These are phyloP conservation scores for Drosophila seguyi DNA, from an alignment of 1,140 invertebrate species.

Conservation along the genomic window DNA sequence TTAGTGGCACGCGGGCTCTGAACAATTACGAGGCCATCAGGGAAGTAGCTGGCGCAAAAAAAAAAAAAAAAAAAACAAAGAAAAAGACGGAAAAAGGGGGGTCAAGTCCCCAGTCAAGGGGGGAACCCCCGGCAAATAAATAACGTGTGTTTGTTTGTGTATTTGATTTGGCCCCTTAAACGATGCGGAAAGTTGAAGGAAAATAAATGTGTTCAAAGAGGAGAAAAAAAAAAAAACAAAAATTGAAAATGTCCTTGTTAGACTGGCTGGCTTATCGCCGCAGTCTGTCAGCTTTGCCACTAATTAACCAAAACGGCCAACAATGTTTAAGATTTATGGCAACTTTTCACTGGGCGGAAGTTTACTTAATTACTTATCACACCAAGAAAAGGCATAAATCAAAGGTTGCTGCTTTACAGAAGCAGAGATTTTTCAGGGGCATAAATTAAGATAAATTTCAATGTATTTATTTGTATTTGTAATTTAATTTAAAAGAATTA, in stretches of 20 bases:
- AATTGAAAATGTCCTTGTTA: constrained; percentile 32
- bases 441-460: not conserved
- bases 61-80: not conserved
- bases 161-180: constrained; percentile 56
- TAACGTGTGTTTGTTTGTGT: constrained; percentile 42
- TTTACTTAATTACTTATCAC: constrained; percentile 27
- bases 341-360: constrained; percentile 5
- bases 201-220: not conserved
- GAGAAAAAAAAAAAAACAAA: too few species aligned
- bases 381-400: constrained; percentile 15
- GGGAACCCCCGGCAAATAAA: constrained; percentile 53
- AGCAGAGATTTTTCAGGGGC: not conserved
- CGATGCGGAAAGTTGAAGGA: constrained; percentile 27
- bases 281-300: constrained; percentile 27
- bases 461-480: not conserved
- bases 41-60: not conserved
- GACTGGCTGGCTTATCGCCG: constrained; percentile 17
- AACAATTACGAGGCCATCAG: constrained; percentile 70
- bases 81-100: not conserved
- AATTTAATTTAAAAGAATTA: not conserved
- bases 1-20: constrained; percentile 57
- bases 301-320: constrained; percentile 44
- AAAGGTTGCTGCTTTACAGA: not conserved
- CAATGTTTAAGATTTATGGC: constrained; percentile 45
- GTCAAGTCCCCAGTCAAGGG: constrained; percentile 7